phyloP scores from a whole-genome alignment of 2,888 invertebrate genomes.

The Mythimna vitellina region DNA sequence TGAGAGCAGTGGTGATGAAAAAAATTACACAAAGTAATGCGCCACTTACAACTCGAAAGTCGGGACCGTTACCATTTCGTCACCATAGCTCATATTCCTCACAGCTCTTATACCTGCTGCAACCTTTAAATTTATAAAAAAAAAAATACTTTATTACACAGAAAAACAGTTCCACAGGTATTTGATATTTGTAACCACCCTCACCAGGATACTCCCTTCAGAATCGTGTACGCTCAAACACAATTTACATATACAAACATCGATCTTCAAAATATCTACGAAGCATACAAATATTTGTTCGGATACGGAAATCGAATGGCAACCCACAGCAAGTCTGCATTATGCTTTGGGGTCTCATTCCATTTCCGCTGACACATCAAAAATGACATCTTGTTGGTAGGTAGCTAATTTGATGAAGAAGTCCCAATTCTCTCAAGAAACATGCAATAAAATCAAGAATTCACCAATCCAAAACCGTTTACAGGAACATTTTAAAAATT shows the following conservation, averaged over 20 bases:
- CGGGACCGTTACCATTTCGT: too few relatives aligned
- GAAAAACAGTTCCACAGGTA: not conserved
- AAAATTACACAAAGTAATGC: too few relatives aligned
- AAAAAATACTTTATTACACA: not conserved
- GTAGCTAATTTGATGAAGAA: conserved; percentile 13
- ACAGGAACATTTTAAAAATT: too few relatives aligned
- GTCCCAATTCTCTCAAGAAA: not conserved
- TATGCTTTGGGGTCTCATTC: conserved; percentile 26
- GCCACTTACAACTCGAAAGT: too few relatives aligned
- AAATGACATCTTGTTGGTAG: conserved; percentile 1
- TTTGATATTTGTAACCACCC: conserved; percentile 8
- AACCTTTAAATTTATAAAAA: not conserved
- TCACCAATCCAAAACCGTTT: too few relatives aligned
- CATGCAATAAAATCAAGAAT: not conserved
- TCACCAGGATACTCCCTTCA: not conserved
- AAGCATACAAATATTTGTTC: conserved; percentile 47
- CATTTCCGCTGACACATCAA: conserved; percentile 42
- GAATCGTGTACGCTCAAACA: conserved; percentile 22
- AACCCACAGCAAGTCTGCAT: conserved; percentile 34
- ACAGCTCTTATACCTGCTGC: not conserved
- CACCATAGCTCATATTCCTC: too few relatives aligned
- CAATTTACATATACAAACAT: conserved; percentile 47
- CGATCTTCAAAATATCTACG: conserved; percentile 26
- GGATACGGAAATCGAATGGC: conserved; percentile 54
- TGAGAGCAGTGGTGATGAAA: too few relatives aligned